Evolutionary conservation across 2,113 vertebrate species (phyloP).

Genomic region (Lycocorax pyrrhopterus): DNA sequence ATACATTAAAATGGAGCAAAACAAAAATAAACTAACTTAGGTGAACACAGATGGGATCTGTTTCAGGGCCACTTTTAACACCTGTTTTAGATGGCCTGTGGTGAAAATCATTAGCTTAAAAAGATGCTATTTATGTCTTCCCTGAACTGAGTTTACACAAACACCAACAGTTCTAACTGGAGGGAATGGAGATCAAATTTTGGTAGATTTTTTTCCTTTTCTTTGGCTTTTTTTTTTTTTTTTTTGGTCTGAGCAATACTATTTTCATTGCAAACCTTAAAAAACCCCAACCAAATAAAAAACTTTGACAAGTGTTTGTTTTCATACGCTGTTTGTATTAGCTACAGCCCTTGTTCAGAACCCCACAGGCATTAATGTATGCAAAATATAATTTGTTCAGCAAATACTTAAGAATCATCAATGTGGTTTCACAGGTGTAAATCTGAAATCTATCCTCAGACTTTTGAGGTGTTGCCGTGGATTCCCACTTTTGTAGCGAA

Average conservation of each 20-base stretch:
- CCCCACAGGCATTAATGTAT: background rate
- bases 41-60: conserved; percentile 50
- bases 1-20: conserved; percentile 41
- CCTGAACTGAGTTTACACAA: background rate
- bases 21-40: conserved; percentile 37
- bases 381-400: background rate
- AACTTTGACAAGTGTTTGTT: background rate
- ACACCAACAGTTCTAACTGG: background rate
- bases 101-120: conserved; percentile 58
- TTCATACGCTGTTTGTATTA: background rate
- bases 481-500: background rate
- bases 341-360: background rate
- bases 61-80: conserved; percentile 37
- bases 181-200: background rate
- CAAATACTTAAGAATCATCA: background rate
- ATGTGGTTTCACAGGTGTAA: background rate
- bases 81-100: conserved; percentile 28
- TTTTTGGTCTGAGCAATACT: background rate
- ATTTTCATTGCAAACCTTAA: background rate
- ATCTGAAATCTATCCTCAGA: background rate
- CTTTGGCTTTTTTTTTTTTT: background rate
- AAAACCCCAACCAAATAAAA: background rate
- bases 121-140: background rate
- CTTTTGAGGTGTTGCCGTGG: background rate
- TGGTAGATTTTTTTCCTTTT: background rate